phyloP scores from a whole-genome alignment of 2,888 invertebrate species.

The Clitarchus hookeri region DNA sequence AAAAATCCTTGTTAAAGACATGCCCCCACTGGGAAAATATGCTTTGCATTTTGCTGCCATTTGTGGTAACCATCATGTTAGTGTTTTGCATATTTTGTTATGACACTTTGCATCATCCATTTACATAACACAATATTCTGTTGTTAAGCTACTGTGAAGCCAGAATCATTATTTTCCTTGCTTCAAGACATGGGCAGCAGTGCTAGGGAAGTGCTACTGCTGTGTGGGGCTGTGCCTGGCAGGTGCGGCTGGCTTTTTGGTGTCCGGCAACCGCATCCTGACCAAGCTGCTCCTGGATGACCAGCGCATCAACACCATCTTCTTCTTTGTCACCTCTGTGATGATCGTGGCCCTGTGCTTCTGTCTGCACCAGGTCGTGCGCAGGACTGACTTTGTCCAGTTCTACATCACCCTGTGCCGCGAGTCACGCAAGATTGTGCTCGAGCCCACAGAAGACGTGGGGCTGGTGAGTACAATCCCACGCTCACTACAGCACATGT shows the following conservation, averaged over 20 bases:
- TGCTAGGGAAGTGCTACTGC: no score
- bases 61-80: no score
- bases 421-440: slow-evolving; percentile 75
- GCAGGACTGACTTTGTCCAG: slow-evolving; percentile 79
- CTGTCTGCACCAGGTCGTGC: slow-evolving; percentile 74
- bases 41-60: no score
- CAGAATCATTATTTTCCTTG: no score
- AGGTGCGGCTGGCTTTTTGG: slow-evolving; percentile 87
- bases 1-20: no score
- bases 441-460: slow-evolving; percentile 85
- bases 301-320: slow-evolving; percentile 79
- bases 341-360: slow-evolving; percentile 77
- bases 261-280: slow-evolving; percentile 80
- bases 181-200: no score
- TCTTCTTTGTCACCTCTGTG: slow-evolving; percentile 84
- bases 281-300: slow-evolving; percentile 80
- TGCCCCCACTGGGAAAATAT: no score
- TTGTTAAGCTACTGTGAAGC: no score
- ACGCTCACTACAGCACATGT: not conserved
- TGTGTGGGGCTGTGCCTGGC: slow-evolving; percentile 44
- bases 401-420: slow-evolving; percentile 78
- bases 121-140: no score
- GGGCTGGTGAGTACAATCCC: slow-evolving; percentile 65
- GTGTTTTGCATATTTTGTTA: no score
- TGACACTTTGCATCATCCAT: no score